Evolutionary conservation across 2,113 vertebrate species (phyloP), one percentile per base, ranked within the genome.

Genomic region (Perca flavescens): DNA sequence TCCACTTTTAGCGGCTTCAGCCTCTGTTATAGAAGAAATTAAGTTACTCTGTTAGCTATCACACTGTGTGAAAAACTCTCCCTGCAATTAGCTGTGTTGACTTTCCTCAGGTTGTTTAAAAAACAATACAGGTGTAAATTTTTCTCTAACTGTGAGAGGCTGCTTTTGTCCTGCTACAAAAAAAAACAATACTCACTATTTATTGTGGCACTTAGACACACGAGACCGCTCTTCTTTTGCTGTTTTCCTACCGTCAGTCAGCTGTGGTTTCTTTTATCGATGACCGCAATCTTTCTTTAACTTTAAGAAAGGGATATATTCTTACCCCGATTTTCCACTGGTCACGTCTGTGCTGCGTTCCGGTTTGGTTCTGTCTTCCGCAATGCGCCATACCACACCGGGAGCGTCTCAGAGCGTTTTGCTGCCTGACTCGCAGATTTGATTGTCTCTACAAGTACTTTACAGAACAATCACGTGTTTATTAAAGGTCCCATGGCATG

Each of bases 21-120:
- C 60, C 4, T 28, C 73, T 64, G 66, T 64, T 40, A 28, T 62
- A 66, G 43, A 57, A 1, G 36, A 60, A 67, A 72, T 65, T 22
- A 80, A 58, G 53, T 67, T 36, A 31, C 0, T 10, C 31, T 43
- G 62, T 47, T 56, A 19, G 60, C 58, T 15, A 40, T 56, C 60
- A 53, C 67, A 21, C 54, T 4, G 22, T 1, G 47, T 17, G 50
- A 64, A 72, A 64, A 73, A 52, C 54, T 54, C 74, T 46, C 21
- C 46, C 56, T 72, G 21, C 21, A 57, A 25, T 78, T 73, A 61
- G 62, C 53, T 46, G 68, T 31, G 61, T 53, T 22, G 60, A 8
- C 34, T 72, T 34, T 83, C 19, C 47, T 66, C 43, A 10, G 58
- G 43, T 65, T 64, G 52, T 43, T 34, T 34, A 4, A 46, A 46